Conservation (phyloP, 1,140 invertebrate species). For the Asbolus verrucosus region DNA sequence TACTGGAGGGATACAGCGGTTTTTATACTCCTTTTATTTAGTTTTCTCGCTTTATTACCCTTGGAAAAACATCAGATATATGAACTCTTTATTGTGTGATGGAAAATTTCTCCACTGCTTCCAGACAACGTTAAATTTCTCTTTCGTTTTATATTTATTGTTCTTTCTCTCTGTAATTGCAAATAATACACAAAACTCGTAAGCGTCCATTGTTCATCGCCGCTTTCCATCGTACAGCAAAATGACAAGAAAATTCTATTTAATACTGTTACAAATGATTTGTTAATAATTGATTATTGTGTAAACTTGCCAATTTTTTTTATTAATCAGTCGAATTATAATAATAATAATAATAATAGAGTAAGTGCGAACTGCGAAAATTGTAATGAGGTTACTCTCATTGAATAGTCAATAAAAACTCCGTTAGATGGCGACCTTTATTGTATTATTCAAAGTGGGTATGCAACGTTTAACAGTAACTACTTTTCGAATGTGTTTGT, state of each 20-base stretch:
- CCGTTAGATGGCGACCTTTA: slow-evolving; percentile 30
- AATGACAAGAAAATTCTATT: no score
- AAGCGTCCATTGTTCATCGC: no score
- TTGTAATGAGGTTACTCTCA: no score
- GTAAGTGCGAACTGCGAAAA: no score
- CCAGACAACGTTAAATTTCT: slow-evolving; percentile 11
- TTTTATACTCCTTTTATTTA: slow-evolving; percentile 32
- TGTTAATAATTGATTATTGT: no score
- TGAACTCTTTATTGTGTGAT: slow-evolving; percentile 26
- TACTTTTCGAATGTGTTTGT: slow-evolving; percentile 6
- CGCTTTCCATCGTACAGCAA: no score
- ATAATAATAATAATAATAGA: no score
- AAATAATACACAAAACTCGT: neutral
- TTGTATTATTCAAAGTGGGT: neutral
- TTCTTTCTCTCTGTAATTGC: neutral
- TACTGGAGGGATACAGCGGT: neutral
- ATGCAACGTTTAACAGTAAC: neutral
- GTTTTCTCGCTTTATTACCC: slow-evolving; percentile 22
- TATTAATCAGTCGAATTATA: no score
- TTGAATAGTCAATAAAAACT: slow-evolving; percentile 3
- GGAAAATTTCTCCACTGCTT: slow-evolving; percentile 16
- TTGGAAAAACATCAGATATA: slow-evolving; percentile 29
- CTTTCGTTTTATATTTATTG: slow-evolving; percentile 12
- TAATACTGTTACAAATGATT: no score
- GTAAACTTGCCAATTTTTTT: no score